Percentiles rank a stretch among this genome's conserved stretches.
These are phyloP conservation scores for Microplitis manilae DNA, from an alignment of 2,888 invertebrate species.

Conservation along the genomic window DNA sequence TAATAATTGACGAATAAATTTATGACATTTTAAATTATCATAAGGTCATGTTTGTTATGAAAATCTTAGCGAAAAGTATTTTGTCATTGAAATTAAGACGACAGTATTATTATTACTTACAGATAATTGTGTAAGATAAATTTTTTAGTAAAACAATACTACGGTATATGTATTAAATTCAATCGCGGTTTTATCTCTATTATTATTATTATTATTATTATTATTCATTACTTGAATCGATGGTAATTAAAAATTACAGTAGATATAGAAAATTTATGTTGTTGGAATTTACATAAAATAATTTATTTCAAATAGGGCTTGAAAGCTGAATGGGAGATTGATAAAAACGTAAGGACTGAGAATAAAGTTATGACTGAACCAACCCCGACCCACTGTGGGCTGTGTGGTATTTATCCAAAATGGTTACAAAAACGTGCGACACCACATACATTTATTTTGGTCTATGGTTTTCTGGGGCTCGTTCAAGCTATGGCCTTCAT, in stretches of 20 bases:
- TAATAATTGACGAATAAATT: not conserved
- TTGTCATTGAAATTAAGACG: not conserved
- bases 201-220: not conserved
- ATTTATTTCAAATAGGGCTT: not conserved
- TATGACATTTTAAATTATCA: not conserved
- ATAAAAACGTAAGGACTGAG: conserved; percentile 3
- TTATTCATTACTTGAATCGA: not conserved
- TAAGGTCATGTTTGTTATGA: not conserved
- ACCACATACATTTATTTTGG: conserved; percentile 75
- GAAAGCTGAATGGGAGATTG: not conserved
- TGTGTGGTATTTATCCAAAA: conserved; percentile 75
- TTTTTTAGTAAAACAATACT: not conserved
- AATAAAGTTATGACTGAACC: conserved; percentile 21
- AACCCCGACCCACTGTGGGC: conserved; percentile 71
- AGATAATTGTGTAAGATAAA: not conserved
- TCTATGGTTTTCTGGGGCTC: conserved; percentile 78
- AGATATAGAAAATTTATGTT: no score
- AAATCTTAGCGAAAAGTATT: not conserved
- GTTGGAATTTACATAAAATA: no score
- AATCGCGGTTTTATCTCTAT: not conserved
- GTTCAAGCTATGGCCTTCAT: conserved; percentile 79
- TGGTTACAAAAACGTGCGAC: conserved; percentile 77
- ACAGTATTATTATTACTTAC: not conserved
- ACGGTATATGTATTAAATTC: not conserved
- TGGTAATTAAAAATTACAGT: no score